Conservation (phyloP, 2,797 vertebrate genomes). For the Miichthys miiuy region DNA sequence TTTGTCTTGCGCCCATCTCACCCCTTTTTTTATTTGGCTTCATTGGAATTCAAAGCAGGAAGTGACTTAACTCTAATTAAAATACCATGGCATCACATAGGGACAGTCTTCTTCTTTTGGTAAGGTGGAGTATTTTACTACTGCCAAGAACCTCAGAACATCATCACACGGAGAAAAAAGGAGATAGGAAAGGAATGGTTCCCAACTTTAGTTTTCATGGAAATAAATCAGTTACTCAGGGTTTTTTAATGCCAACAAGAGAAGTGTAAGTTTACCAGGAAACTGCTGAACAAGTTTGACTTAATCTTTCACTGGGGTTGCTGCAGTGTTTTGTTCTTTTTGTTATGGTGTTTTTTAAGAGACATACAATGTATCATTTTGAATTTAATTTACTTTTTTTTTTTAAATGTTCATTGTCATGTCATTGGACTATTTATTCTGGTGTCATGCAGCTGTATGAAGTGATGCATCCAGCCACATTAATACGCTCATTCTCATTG, state of each 20-base stretch:
- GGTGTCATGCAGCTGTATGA: constrained; percentile 73
- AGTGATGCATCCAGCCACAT: constrained; percentile 60
- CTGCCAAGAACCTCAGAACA: constrained; percentile 65
- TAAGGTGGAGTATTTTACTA: constrained; percentile 56
- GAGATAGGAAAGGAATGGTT: constrained; percentile 51
- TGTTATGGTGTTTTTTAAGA: constrained; percentile 66
- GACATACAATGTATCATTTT: constrained; percentile 64
- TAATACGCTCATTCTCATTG: constrained; percentile 46
- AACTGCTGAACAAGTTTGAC: constrained; percentile 79
- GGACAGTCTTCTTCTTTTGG: constrained; percentile 43
- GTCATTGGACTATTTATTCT: constrained; percentile 80
- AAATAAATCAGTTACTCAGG: constrained; percentile 87
- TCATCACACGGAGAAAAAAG: constrained; percentile 21
- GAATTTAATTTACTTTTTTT: constrained; percentile 62
- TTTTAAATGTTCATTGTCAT: constrained; percentile 69
- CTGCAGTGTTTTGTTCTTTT: constrained; percentile 62
- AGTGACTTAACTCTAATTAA: constrained; percentile 58
- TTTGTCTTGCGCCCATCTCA: constrained; percentile 66
- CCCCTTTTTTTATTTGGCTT: constrained; percentile 64
- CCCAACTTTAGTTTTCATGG: constrained; percentile 66
- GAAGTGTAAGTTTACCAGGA: constrained; percentile 75
- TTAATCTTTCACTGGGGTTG: constrained; percentile 75
- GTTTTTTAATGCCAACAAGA: constrained; percentile 85
- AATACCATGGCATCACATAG: constrained; percentile 42
- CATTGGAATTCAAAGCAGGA: constrained; percentile 60